phyloP scores from a whole-genome alignment of 2,113 vertebrate species.

The Seriola aureovittata region DNA sequence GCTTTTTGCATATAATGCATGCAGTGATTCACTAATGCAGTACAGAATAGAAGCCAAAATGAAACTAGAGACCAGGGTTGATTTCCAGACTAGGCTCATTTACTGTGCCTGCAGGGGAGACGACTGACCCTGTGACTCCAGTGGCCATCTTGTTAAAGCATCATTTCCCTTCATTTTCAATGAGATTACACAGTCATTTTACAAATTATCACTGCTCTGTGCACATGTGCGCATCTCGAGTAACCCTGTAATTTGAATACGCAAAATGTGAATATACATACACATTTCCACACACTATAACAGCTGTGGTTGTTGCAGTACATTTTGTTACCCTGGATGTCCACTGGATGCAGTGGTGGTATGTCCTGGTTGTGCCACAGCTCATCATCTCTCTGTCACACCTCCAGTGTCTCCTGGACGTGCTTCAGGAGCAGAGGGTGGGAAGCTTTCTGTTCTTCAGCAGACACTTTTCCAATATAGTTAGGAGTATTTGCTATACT shows the following conservation, averaged over 20 bases:
- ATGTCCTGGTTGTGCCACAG: neutral
- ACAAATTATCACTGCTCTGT: slow-evolving; percentile 2
- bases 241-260: slow-evolving; percentile 1
- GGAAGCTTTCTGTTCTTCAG: neutral
- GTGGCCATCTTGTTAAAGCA: slow-evolving; percentile 28
- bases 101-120: slow-evolving; percentile 22
- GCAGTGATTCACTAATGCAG: neutral
- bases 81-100: slow-evolving; percentile 37
- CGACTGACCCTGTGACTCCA: slow-evolving; percentile 26
- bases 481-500: neutral
- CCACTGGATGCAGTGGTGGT: neutral
- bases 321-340: neutral
- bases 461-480: neutral
- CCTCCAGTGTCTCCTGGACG: neutral
- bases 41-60: slow-evolving; percentile 5
- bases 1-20: neutral
- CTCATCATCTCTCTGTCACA: neutral
- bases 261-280: neutral
- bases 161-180: slow-evolving; percentile 29
- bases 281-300: neutral
- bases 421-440: neutral
- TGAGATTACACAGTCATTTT: slow-evolving; percentile 27
- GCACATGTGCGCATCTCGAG: neutral
- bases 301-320: neutral
- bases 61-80: neutral